Base-by-base conservation (phyloP, 2,888 invertebrate species). In the Erpobdella octoculata region DNA sequence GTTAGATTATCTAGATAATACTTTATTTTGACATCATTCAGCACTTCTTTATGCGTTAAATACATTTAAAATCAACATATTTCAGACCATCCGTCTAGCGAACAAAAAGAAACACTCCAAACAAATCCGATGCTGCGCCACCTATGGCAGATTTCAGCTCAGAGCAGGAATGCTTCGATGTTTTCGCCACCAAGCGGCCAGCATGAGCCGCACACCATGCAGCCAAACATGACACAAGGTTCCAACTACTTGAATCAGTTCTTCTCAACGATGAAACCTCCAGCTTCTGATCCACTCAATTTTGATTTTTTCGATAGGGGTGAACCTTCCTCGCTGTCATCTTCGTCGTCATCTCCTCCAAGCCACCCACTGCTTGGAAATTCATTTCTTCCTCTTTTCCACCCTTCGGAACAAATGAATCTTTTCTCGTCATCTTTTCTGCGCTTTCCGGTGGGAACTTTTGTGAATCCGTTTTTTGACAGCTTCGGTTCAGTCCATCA, bases 231-330 rank as follows among this genome's bases (percentile, higher is more conserved):
- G n/a, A n/a, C n/a, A n/a, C n/a, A n/a, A n/a, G n/a, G n/a, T 18
- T 62, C 62, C 9, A n/a, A n/a, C 9, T 33, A 62, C 35, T 62
- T 31, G 33, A 62, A 62, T 33, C 62, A 62, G 33, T 53, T 53
- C 53, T 28, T 53, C 21, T 21, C 53, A 21, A 53, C 53, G 21
- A 53, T 53, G 53, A 53, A 53, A 53, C 53, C 53, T 25, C n/a
- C n/a, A n/a, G 21, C 53, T n/a, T 53, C 53, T 8, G 53, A 53
- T 8, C 28, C 53, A 21, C 28, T 53, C 21, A 53, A 53, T 28
- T 53, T 53, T 53, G 53, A 53, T 28, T 28, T 53, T n/a, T 28
- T 53, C 21, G 15, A 1, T 8, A 53, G 53, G 28, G 53, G 35
- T 1, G 62, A 33, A 9, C 12, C 46, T 41, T 41, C 46, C 12